Percentiles rank a stretch among this genome's conserved stretches.
These are phyloP conservation scores for Thereva unica DNA, from an alignment of 2,888 invertebrate genomes.

Conservation along the genomic window DNA sequence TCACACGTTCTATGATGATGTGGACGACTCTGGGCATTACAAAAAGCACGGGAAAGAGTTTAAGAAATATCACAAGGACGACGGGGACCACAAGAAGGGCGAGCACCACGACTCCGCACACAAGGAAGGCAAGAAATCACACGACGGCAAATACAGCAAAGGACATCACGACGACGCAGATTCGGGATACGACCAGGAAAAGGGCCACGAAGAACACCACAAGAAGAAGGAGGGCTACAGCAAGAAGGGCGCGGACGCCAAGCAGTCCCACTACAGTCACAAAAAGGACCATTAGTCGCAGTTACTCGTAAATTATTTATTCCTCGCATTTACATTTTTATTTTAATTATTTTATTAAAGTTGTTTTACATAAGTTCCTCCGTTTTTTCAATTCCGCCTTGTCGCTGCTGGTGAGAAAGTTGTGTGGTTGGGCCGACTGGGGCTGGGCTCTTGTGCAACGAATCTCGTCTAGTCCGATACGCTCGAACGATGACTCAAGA, in stretches of 20 bases:
- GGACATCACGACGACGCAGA: constrained; percentile 76
- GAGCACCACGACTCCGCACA: constrained; percentile 73
- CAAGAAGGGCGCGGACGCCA: constrained; percentile 65
- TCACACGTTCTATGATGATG: constrained; percentile 86
- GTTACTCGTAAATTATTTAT: too few species aligned
- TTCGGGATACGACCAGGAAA: constrained; percentile 73
- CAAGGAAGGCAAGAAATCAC: constrained; percentile 73
- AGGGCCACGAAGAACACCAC: constrained; percentile 73
- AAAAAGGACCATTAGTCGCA: constrained; percentile 22
- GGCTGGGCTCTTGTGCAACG: too few species aligned
- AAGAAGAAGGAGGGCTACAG: constrained; percentile 72
- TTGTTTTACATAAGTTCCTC: too few species aligned
- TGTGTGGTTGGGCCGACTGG: too few species aligned
- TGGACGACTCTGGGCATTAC: constrained; percentile 78
- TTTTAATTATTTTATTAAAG: too few species aligned
- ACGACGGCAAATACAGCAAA: constrained; percentile 75
- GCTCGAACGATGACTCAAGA: too few species aligned
- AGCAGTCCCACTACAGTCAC: constrained; percentile 15
- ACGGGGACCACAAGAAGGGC: constrained; percentile 76
- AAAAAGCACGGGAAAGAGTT: constrained; percentile 74
- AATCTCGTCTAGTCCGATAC: too few species aligned
- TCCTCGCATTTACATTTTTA: too few species aligned
- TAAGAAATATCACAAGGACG: constrained; percentile 72
- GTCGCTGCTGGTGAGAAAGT: too few species aligned
- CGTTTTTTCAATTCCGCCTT: too few species aligned